Conservation (phyloP, 2,113 vertebrate species). For the Spea multiplicata region DNA sequence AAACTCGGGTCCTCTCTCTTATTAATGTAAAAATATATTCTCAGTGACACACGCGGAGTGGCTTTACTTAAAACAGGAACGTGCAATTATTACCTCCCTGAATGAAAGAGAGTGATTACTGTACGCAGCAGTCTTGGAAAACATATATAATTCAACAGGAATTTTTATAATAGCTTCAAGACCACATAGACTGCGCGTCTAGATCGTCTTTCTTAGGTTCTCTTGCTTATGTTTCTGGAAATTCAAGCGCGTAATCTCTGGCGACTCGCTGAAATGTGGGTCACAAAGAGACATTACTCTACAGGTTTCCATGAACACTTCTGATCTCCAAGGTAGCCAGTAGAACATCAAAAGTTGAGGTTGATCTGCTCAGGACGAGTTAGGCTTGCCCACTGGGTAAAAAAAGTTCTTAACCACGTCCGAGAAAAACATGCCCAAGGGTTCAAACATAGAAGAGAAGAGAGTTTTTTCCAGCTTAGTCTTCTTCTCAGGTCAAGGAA, state of each 20-base stretch:
- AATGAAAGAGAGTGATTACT: not conserved
- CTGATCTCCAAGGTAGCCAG: too few species aligned
- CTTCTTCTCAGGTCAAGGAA: too few species aligned
- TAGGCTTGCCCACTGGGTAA: too few species aligned
- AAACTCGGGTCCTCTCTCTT: not conserved
- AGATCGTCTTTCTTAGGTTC: too few species aligned
- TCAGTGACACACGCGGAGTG: not conserved
- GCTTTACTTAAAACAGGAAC: conserved; percentile 2
- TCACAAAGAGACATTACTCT: too few species aligned
- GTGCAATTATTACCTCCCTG: conserved; percentile 20
- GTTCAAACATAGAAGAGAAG: not conserved
- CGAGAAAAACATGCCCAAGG: not conserved
- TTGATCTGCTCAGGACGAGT: too few species aligned
- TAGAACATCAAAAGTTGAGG: too few species aligned
- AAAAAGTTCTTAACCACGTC: not conserved
- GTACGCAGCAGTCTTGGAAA: not conserved
- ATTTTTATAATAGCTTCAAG: conserved; percentile 21
- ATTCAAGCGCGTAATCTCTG: too few species aligned
- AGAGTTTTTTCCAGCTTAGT: not conserved
- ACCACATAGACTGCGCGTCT: not conserved
- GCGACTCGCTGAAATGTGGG: too few species aligned
- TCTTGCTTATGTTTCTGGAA: too few species aligned
- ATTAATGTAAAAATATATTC: not conserved
- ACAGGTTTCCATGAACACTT: too few species aligned
- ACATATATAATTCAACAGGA: conserved; percentile 24